These are phyloP conservation scores for Oreohelix idahoensis DNA, from an alignment of 1,140 invertebrate species.

Conservation along the genomic window DNA sequence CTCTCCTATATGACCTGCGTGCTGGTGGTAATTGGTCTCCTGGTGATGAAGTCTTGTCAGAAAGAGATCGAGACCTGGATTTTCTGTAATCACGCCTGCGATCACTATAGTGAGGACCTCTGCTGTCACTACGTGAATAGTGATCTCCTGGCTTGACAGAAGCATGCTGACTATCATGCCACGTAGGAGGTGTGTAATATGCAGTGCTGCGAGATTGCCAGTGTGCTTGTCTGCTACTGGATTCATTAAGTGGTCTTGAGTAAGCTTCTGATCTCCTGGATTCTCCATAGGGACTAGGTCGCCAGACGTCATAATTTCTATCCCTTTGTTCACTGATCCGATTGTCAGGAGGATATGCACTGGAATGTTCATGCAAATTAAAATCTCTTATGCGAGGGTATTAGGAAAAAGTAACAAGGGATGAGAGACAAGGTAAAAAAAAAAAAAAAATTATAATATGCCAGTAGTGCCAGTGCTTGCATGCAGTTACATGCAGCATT, in stretches of 20 bases:
- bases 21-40: not conserved
- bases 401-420: not conserved
- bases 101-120: conserved; percentile 1
- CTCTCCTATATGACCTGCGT: not conserved
- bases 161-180: not conserved
- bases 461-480: no score
- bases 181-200: not conserved
- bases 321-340: not conserved
- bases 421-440: not conserved
- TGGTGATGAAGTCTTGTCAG: conserved; percentile 7
- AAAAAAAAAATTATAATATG: no score
- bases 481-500: no score
- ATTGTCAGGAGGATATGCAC: not conserved
- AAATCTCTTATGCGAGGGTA: not conserved
- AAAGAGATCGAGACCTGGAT: conserved; percentile 8
- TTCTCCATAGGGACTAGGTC: not conserved
- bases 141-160: not conserved
- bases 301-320: not conserved
- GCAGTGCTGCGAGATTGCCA: not conserved
- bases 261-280: not conserved
- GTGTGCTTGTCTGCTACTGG: not conserved
- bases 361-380: not conserved
- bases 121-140: not conserved
- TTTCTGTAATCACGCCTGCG: not conserved
- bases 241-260: not conserved